Conservation (phyloP, 2,888 invertebrate species). For the Escarpia spicata region DNA sequence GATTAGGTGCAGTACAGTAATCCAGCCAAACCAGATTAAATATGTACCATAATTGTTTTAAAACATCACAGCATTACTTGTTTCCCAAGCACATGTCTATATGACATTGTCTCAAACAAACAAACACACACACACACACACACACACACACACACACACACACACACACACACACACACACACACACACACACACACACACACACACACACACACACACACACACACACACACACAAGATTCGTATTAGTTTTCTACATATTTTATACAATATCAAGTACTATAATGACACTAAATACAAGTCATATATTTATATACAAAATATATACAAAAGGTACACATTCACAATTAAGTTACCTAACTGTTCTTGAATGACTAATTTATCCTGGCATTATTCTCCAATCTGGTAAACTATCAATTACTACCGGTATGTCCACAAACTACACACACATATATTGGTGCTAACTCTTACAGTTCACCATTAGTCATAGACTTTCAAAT, state of each 20-base stretch:
- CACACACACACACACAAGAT: neutral
- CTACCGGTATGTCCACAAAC: neutral
- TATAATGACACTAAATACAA: neutral
- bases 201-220: neutral
- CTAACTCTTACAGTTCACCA: no score
- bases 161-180: neutral
- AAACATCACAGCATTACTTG: neutral
- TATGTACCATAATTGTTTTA: neutral
- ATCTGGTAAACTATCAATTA: neutral
- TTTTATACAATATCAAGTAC: neutral
- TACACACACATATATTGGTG: neutral
- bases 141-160: neutral
- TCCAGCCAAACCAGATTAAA: neutral
- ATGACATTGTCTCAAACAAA: neutral
- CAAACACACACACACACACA: neutral
- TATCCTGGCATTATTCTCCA: neutral
- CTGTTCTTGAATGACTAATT: neutral
- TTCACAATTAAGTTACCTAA: neutral
- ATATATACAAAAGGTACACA: neutral
- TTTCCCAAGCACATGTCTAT: neutral
- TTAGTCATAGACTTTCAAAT: no score
- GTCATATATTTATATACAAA: neutral
- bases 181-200: neutral
- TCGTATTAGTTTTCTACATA: neutral
- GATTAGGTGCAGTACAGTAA: neutral